Percentiles rank a stretch among this genome's conserved stretches.
These are phyloP conservation scores for Cataglyphis hispanica DNA, from an alignment of 1,140 invertebrate species.

Conservation along the genomic window DNA sequence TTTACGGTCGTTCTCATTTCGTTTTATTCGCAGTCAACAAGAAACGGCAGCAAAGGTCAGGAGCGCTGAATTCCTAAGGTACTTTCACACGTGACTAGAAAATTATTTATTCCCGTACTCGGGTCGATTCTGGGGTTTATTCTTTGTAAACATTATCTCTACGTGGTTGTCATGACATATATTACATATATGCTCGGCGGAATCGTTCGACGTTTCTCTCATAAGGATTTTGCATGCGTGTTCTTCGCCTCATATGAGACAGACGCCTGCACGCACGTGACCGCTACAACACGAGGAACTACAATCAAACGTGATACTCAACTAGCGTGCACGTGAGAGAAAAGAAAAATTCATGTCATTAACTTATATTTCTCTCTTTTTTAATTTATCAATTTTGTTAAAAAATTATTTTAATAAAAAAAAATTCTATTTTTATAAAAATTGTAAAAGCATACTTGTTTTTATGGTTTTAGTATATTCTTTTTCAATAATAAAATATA, in stretches of 20 bases:
- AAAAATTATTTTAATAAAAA: no score
- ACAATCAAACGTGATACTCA: slow-evolving; percentile 66
- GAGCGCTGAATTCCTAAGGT: slow-evolving; percentile 78
- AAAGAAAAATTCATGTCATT: no score
- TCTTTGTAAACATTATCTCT: slow-evolving; percentile 71
- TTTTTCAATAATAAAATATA: no score
- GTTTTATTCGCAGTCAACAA: slow-evolving; percentile 47
- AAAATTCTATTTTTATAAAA: no score
- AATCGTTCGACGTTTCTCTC: neutral
- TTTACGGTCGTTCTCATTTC: slow-evolving; percentile 17
- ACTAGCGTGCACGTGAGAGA: slow-evolving; percentile 50
- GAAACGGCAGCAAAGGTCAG: slow-evolving; percentile 78
- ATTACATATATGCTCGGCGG: neutral
- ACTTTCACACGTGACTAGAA: slow-evolving; percentile 84
- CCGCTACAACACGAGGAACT: slow-evolving; percentile 28
- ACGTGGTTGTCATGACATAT: slow-evolving; percentile 9
- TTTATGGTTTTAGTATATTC: no score
- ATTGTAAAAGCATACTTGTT: no score
- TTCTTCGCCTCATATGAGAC: neutral
- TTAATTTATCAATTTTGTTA: no score
- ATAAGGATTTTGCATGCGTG: neutral
- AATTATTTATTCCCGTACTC: slow-evolving; percentile 76
- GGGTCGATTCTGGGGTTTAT: slow-evolving; percentile 74
- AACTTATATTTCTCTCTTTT: no score
- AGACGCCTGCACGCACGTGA: slow-evolving; percentile 42